Base-by-base conservation (phyloP, 2,113 vertebrate genomes). In the Brachyistius frenatus region DNA sequence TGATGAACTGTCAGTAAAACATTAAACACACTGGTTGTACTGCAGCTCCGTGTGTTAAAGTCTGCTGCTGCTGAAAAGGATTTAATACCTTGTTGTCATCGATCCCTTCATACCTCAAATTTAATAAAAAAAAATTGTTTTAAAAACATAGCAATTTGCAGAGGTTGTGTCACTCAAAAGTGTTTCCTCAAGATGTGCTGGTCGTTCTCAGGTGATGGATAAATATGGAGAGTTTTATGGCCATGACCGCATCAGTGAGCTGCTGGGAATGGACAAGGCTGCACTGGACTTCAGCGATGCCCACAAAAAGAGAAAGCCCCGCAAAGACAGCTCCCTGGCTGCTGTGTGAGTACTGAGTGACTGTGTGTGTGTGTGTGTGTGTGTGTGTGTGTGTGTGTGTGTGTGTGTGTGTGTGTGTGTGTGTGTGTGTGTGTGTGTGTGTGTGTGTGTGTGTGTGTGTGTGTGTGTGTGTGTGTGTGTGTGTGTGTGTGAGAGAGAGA, bases 221-320 rank as follows among this genome's bases (percentile, higher is more conserved):
- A 99, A 99, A 78, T 99, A 99, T 0, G 97, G 98, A 3, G 98
- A 99, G 78, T 99, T 99, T 88, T 99, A 99, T 5, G 98, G 98
- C 11, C 95, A 96, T 66, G 97, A 99, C 74, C 94, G 98, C 64
- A 99, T 99, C 92, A 99, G 97, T 15, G 98, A 99, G 80, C 89
- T 99, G 50, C 90, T 99, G 1, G 98, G 98, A 69, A 96, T 99
- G 97, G 97, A 99, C 88, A 99, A 98, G 87, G 97, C 97, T 4
- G 97, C 98, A 4, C 90, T 99, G 53, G 98, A 99, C 94, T 99
- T 99, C 88, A 99, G 98, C 10, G 95, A 97, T 5, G 95, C 98
- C 36, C 94, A 96, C 80, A 96, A 97, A 82, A 98, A 99, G 90
- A 97, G 96, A 81, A 99, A 99, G 57, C 97, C 97, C 6, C 96